phyloP scores from a whole-genome alignment of 2,113 vertebrate species.

The Lipophrys pholis region DNA sequence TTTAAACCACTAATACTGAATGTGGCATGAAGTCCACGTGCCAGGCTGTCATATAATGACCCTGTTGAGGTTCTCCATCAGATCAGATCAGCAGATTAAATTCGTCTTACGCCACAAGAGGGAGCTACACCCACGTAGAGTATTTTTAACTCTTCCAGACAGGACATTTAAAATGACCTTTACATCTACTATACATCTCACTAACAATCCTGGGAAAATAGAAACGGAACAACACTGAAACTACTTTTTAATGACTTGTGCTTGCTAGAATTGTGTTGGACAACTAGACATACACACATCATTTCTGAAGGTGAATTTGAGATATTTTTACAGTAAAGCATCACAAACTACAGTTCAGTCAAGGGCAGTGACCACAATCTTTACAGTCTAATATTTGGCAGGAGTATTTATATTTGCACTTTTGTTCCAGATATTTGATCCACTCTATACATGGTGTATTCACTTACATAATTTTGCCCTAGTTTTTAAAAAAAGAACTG shows the following conservation, averaged over 20 bases:
- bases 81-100: background rate
- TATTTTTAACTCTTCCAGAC: background rate
- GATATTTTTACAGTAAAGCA: background rate
- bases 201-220: too few species aligned
- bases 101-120: slow-evolving; percentile 58
- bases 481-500: slow-evolving; percentile 23
- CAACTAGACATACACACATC: background rate
- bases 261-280: background rate
- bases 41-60: background rate
- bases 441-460: background rate
- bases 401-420: too few species aligned
- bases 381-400: too few species aligned
- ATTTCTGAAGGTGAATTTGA: background rate
- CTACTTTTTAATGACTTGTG: background rate
- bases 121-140: slow-evolving; percentile 39
- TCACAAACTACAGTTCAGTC: background rate
- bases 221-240: too few species aligned
- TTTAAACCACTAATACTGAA: background rate
- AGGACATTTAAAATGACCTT: slow-evolving; percentile 9
- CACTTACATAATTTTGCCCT: slow-evolving; percentile 28
- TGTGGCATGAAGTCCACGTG: background rate
- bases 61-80: slow-evolving; percentile 3
- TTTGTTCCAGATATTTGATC: background rate
- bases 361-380: too few species aligned
- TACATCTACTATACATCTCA: background rate